Evolutionary conservation across 2,888 invertebrate species (phyloP).

Genomic region (Volucella zonaria): DNA sequence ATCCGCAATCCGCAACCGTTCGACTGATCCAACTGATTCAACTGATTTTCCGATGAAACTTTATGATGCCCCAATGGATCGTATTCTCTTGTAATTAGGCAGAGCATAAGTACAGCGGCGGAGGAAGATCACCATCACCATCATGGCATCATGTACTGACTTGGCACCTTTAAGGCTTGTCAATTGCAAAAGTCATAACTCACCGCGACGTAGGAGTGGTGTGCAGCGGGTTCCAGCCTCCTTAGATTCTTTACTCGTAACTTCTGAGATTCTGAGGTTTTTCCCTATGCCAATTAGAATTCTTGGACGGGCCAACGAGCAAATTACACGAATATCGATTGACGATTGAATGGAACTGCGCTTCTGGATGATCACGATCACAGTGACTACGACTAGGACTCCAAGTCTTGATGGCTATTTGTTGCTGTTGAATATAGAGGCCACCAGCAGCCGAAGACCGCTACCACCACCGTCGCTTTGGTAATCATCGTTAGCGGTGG

Average conservation of each 20-base stretch:
- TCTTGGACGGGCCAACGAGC: conserved; percentile 48
- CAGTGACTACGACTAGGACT: conserved; percentile 32
- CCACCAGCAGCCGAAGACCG: conserved; percentile 46
- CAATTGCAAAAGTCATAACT: conserved; percentile 57
- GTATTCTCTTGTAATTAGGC: conserved; percentile 63
- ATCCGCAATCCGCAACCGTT: conserved; percentile 53
- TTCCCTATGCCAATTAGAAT: conserved; percentile 62
- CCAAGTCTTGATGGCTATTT: conserved; percentile 49
- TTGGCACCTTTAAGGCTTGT: conserved; percentile 32
- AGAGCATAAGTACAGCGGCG: conserved; percentile 19
- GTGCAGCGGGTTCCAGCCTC: neutral
- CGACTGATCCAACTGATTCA: conserved; percentile 19
- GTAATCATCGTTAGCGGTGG: conserved; percentile 65
- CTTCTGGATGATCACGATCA: conserved; percentile 61
- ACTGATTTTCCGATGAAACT: conserved; percentile 38
- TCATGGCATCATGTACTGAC: neutral
- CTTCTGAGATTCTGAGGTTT: conserved; percentile 40
- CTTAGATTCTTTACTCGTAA: too few relatives aligned
- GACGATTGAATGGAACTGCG: conserved; percentile 37
- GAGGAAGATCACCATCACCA: neutral
- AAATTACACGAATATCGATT: conserved; percentile 61
- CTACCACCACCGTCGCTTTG: conserved; percentile 35
- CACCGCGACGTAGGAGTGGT: conserved; percentile 20
- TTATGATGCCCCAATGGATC: conserved; percentile 44
- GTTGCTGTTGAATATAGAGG: conserved; percentile 35